phyloP scores from a whole-genome alignment of 2,888 invertebrate species.

The Mesoligia furuncula region DNA sequence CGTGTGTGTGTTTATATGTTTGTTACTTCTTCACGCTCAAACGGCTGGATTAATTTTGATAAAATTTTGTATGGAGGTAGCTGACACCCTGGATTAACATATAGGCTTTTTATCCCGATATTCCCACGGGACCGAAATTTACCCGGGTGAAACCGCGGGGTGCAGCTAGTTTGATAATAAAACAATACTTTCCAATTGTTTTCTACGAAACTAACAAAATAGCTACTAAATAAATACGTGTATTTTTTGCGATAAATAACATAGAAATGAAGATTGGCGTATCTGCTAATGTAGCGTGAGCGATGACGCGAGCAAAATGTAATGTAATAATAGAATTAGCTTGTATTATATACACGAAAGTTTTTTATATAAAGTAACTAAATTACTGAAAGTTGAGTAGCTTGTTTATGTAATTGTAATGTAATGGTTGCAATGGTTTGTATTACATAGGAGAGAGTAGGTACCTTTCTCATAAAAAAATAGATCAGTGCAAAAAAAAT shows the following conservation, averaged over 20 bases:
- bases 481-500: background rate
- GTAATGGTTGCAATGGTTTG: background rate
- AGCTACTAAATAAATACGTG: background rate
- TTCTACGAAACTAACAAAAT: background rate
- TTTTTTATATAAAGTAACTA: background rate
- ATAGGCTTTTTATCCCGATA: too few relatives aligned
- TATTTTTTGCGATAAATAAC: slow-evolving; percentile 10
- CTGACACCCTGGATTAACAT: too few relatives aligned
- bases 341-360: background rate
- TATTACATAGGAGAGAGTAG: background rate
- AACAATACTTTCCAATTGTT: background rate
- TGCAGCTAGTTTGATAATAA: background rate
- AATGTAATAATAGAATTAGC: slow-evolving; percentile 21
- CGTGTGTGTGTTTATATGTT: too few relatives aligned
- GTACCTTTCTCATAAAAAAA: background rate
- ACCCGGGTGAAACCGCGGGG: too few relatives aligned
- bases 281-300: slow-evolving; percentile 24
- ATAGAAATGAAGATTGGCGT: slow-evolving; percentile 9
- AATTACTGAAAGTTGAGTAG: background rate
- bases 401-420: background rate
- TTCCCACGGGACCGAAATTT: too few relatives aligned
- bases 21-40: too few relatives aligned
- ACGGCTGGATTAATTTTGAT: too few relatives aligned
- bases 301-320: slow-evolving; percentile 8
- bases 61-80: too few relatives aligned